Evolutionary conservation across 2,888 invertebrate genomes (phyloP), one percentile per base, ranked within the genome.

Genomic region (Volucella zonaria): DNA sequence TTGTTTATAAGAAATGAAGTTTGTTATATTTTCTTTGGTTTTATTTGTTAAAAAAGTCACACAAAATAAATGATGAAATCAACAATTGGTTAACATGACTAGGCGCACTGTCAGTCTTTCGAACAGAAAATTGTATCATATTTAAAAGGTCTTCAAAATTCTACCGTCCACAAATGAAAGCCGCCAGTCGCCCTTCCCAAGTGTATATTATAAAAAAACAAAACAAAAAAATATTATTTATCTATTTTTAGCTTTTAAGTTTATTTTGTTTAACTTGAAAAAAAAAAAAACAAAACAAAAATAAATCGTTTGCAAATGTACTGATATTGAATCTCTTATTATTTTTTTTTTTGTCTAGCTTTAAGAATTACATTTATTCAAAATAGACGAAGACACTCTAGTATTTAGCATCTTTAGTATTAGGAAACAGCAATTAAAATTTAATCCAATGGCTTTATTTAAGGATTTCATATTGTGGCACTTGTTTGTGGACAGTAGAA

Each of bases 281-380:
- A 47, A 31, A 9, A 68, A 59, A 74, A 64, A 59, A 38, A 52
- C 12, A 52, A 47, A 74, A 52, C 47, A 18, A 58, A 45, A 68
- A 77, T 10, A 61, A 71, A 81, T 77, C 79, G 23, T 66, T 61
- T 56, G 62, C 80, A 81, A 80, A 81, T 73, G 85, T 81, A 85
- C 85, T 85, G 85, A 85, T 77, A 81, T 81, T 77, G 85, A 85
- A 85, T 85, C 85, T 85, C 85, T 81, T 77, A 81, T 77, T 81
- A 58, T 71, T 51, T 67, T 81, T 49, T 56, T 40, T 42, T 10
- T 51, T 68, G 9, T 79, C 54, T 73, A 62, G 75, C 61, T 56
- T 11, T 56, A 58, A 81, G 45, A 52, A 42, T 64, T 73, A 43
- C 23, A 73, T 59, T 67, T 58, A 15, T 62, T 23, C n/a, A 64